Percentiles rank a stretch among this genome's conserved stretches.
Evolutionary conservation across 2,113 vertebrate genomes (phyloP).

Genomic region (Athene cunicularia): DNA sequence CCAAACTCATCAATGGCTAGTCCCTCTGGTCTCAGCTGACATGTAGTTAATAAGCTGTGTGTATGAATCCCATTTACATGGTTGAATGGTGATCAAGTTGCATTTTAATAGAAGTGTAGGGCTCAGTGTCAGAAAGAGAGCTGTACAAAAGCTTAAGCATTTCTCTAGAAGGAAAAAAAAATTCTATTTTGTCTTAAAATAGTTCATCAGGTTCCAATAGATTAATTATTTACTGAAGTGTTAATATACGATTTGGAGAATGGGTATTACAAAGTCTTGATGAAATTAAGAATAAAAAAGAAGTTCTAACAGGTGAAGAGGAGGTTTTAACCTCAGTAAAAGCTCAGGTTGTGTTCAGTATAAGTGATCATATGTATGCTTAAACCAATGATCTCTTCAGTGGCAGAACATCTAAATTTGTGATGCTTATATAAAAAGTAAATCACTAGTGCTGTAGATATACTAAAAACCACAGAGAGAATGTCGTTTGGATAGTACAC

Average conservation of each 20-base stretch:
- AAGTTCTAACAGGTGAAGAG: background rate
- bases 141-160: background rate
- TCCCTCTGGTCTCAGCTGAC: background rate
- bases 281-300: background rate
- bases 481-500: background rate
- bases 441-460: background rate
- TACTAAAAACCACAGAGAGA: background rate
- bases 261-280: background rate
- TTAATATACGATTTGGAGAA: background rate
- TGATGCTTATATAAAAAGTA: background rate
- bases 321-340: background rate
- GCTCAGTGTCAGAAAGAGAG: background rate
- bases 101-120: background rate
- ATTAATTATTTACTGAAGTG: background rate
- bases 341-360: background rate
- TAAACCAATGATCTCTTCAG: background rate
- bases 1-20: background rate
- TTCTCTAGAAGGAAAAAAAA: background rate
- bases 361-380: background rate
- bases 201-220: background rate
- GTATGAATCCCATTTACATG: background rate
- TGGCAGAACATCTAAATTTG: background rate
- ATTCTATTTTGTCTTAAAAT: background rate
- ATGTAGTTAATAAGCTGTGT: background rate
- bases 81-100: background rate